Evolutionary conservation across 1,140 invertebrate species (phyloP), one percentile per base, ranked within the genome.

Genomic region (Lordiphosa clarofinis): DNA sequence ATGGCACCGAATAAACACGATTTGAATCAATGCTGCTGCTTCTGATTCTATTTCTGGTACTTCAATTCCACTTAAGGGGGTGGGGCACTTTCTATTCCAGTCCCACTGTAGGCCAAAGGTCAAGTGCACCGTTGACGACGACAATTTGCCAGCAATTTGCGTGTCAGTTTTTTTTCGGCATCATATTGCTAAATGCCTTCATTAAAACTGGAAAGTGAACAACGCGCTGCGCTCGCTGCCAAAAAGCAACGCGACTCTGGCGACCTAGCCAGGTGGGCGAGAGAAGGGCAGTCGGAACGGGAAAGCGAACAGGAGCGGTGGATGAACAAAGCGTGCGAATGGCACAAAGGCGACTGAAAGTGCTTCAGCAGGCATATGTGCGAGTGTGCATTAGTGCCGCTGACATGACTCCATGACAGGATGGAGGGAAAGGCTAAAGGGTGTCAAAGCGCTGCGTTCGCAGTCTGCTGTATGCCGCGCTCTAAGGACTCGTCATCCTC

Each of bases 101-200:
- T 44, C 9, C 42, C 24, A n/a, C 43, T 46, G 35, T 50, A 50
- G 38, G 63, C 31, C 47, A 58, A 44, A 59, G 64, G 64, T 68
- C 64, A 67, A 68, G 64, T 67, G 47, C 55, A 42, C 11, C 54
- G 10, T 15, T 31, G 50, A 54, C 31, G 47, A 19, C 35, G 47
- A 50, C 48, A 38, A 50, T 50, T 50, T 38, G 48, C 48, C n/a
- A 38, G 46, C 40, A 31, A 58, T 58, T 67, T 43, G 47, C 63
- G 19, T 37, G 36, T 38, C 48, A 48, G 36, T 47, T 39, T 37
- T 28, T 19, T 2, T 50, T 50, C 9, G 19, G 63, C 53, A 39
- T 57, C 38, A 21, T 6, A 67, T 67, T 55, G 65, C 65, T 62
- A 69, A 69, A 69, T 69, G 66, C 66, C 66, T 61, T 69, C 66